Percentiles rank a stretch among this genome's conserved stretches.
Conservation (phyloP, 2,888 invertebrate species). For the Drosophila mettleri region DNA sequence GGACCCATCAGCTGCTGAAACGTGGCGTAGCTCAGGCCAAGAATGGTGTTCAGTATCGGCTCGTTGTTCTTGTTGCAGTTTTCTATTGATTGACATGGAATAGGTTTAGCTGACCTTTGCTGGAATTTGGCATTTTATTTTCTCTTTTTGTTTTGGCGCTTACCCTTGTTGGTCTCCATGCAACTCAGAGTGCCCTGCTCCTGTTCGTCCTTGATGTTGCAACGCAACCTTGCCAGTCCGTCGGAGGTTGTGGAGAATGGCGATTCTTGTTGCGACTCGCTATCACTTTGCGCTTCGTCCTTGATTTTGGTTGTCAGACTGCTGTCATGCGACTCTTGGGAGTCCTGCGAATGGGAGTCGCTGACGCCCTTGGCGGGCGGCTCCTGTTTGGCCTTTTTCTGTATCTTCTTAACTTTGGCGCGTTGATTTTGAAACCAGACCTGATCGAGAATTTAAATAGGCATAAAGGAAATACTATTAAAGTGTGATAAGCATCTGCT, state of each 20-base stretch:
- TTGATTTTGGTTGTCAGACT: conserved; percentile 87
- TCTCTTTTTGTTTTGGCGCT: background rate
- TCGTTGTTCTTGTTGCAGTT: conserved; percentile 85
- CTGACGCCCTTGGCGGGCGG: conserved; percentile 83
- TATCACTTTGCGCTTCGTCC: conserved; percentile 88
- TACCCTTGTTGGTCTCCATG: conserved; percentile 84
- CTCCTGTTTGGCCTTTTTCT: conserved; percentile 88
- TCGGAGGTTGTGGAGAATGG: conserved; percentile 79
- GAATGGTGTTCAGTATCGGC: conserved; percentile 84
- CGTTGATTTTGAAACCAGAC: conserved; percentile 89
- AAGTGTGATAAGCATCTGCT: too few species aligned
- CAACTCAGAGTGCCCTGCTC: conserved; percentile 83
- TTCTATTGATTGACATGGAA: conserved; percentile 63
- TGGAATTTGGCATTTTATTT: background rate
- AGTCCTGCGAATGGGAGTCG: conserved; percentile 84
- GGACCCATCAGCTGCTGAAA: conserved; percentile 85
- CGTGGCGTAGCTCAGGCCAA: conserved; percentile 84
- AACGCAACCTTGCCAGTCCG: conserved; percentile 73
- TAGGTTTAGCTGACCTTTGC: background rate
- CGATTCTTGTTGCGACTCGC: conserved; percentile 83
- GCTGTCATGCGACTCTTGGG: conserved; percentile 86
- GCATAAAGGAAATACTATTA: background rate
- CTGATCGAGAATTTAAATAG: conserved; percentile 72
- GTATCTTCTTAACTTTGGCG: conserved; percentile 89
- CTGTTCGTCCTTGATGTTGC: conserved; percentile 83